A percentile compares a stretch with the other conserved stretches of the same genome.
Conservation (phyloP, 2,888 invertebrate genomes). For the Drosophila lutescens region DNA sequence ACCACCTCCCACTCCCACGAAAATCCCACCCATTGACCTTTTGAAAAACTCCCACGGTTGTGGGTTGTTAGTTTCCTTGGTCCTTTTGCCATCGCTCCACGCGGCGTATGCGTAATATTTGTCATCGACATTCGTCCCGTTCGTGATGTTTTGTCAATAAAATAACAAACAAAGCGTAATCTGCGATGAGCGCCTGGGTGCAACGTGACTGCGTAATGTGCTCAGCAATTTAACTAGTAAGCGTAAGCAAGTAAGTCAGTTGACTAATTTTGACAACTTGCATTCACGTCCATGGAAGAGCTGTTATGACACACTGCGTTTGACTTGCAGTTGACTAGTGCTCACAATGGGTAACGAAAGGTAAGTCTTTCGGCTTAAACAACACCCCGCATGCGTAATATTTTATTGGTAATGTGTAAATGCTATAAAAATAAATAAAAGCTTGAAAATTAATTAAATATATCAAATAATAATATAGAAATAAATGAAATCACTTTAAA, state of each 20-base stretch:
- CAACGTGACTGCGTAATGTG: constrained; percentile 35
- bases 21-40: constrained; percentile 7
- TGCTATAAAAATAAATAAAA: too few relatives aligned
- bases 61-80: not conserved
- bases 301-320: not conserved
- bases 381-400: not conserved
- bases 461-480: too few relatives aligned
- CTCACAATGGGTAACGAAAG: not conserved
- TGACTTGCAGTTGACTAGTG: constrained; percentile 1
- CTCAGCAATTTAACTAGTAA: too few relatives aligned
- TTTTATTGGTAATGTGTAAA: not conserved
- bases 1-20: too few relatives aligned
- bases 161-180: constrained; percentile 37
- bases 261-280: constrained; percentile 1
- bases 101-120: constrained; percentile 42
- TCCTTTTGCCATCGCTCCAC: not conserved
- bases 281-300: constrained; percentile 6
- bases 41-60: constrained; percentile 19
- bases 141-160: constrained; percentile 46
- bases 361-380: not conserved
- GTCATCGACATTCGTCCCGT: constrained; percentile 18
- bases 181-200: constrained; percentile 9
- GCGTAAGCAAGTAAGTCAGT: not conserved
- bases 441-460: too few relatives aligned
- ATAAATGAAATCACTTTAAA: too few relatives aligned